These are phyloP conservation scores for Morpho deidamia DNA, from an alignment of 2,888 invertebrate genomes.

Conservation along the genomic window DNA sequence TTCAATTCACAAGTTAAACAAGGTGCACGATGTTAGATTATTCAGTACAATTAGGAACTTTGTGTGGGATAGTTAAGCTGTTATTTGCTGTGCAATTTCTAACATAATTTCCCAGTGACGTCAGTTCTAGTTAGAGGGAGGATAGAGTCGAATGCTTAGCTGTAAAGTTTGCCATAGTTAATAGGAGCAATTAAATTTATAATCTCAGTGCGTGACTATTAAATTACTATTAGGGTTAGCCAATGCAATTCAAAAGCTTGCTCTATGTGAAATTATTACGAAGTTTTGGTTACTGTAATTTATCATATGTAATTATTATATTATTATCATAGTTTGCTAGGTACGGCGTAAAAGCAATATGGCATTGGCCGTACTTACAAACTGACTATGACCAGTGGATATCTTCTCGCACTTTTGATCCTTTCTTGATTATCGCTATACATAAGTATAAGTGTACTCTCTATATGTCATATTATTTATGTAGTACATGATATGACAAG, in stretches of 20 bases:
- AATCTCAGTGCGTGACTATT: not conserved
- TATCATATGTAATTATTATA: too few species aligned
- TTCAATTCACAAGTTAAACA: constrained; percentile 12
- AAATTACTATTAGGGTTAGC: not conserved
- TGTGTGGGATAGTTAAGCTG: constrained; percentile 20
- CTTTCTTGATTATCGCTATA: too few species aligned
- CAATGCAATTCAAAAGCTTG: not conserved
- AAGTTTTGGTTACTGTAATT: too few species aligned
- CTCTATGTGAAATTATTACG: too few species aligned
- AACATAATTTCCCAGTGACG: constrained; percentile 17
- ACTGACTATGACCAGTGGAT: too few species aligned
- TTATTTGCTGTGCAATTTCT: constrained; percentile 17
- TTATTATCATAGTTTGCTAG: too few species aligned
- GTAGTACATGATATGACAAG: too few species aligned
- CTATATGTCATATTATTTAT: too few species aligned
- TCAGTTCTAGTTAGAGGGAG: constrained; percentile 3
- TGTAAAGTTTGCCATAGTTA: constrained; percentile 14
- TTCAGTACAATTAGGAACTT: constrained; percentile 27
- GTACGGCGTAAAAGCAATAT: too few species aligned
- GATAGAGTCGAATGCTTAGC: constrained; percentile 3
- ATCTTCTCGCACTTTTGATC: too few species aligned
- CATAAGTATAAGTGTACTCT: too few species aligned
- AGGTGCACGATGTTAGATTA: constrained; percentile 19
- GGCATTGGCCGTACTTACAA: too few species aligned
- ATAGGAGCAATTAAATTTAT: constrained; percentile 12